These are phyloP conservation scores for Strigamia maritima DNA, from an alignment of 2,888 invertebrate species.

Conservation along the genomic window DNA sequence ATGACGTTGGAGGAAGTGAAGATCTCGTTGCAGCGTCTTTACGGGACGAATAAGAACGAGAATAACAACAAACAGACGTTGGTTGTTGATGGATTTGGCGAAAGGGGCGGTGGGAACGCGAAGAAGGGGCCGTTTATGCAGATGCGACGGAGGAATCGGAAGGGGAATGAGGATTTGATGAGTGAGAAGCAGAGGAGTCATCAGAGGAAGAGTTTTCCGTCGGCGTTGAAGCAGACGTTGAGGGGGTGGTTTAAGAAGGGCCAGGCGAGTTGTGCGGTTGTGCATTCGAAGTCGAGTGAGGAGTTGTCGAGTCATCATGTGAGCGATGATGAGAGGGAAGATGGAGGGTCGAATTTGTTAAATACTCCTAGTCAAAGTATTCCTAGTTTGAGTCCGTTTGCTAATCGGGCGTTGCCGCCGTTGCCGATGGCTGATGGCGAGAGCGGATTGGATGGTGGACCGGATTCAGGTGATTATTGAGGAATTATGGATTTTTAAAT, in stretches of 20 bases:
- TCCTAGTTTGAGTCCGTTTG: constrained; percentile 45
- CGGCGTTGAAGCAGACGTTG: constrained; percentile 44
- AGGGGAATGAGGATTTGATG: constrained; percentile 41
- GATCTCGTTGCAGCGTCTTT: constrained; percentile 42
- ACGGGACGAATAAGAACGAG: not conserved
- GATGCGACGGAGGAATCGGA: constrained; percentile 41
- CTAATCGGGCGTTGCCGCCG: constrained; percentile 46
- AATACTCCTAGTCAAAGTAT: constrained; percentile 39
- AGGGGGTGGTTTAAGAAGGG: constrained; percentile 43
- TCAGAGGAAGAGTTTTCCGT: constrained; percentile 44
- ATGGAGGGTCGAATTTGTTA: not conserved
- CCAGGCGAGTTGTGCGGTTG: not conserved
- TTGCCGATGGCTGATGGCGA: constrained; percentile 43
- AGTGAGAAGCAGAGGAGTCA: constrained; percentile 38
- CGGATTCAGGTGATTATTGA: not conserved
- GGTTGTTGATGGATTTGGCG: too few relatives aligned
- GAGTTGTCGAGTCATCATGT: constrained; percentile 41
- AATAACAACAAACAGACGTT: not conserved
- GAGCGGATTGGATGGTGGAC: not conserved
- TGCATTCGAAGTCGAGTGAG: constrained; percentile 42
- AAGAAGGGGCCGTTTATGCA: constrained; percentile 20
- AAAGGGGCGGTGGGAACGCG: not conserved
- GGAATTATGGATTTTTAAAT: not conserved
- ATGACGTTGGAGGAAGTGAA: constrained; percentile 63
- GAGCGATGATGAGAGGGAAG: constrained; percentile 27